phyloP scores from a whole-genome alignment of 2,797 vertebrate species.

The Halcyon smyrnensis region DNA sequence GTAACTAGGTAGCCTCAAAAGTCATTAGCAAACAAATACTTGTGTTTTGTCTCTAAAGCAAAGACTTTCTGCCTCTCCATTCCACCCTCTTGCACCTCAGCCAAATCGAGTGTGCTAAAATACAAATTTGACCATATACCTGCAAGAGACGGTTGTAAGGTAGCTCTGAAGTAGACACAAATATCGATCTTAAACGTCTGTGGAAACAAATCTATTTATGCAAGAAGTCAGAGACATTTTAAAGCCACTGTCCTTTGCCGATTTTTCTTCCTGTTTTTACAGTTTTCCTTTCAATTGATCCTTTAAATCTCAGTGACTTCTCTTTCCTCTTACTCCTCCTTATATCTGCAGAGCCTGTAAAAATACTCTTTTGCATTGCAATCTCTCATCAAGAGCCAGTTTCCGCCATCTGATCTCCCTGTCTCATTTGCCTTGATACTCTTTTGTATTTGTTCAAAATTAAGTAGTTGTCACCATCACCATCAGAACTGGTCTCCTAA shows the following conservation, averaged over 20 bases:
- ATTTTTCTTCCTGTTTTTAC: neutral
- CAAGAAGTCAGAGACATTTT: neutral
- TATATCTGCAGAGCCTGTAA: neutral
- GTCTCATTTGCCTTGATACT: neutral
- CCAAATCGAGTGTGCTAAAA: neutral
- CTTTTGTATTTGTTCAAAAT: neutral
- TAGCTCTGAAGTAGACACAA: neutral
- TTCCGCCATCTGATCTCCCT: neutral
- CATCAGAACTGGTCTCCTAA: neutral
- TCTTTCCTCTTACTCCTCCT: neutral
- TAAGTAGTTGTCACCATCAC: neutral
- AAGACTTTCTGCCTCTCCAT: neutral
- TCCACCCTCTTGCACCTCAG: neutral
- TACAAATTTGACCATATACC: neutral
- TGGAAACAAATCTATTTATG: neutral
- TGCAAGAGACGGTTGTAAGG: neutral
- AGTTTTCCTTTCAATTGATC: neutral
- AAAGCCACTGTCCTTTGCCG: neutral
- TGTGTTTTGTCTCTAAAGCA: neutral
- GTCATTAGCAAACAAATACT: neutral
- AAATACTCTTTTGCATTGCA: neutral
- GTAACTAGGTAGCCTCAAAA: neutral
- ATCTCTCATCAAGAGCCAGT: neutral
- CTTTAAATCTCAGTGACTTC: neutral
- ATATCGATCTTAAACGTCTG: neutral